Base-by-base conservation (phyloP, 1,140 invertebrate species). In the Bombus waltoni region DNA sequence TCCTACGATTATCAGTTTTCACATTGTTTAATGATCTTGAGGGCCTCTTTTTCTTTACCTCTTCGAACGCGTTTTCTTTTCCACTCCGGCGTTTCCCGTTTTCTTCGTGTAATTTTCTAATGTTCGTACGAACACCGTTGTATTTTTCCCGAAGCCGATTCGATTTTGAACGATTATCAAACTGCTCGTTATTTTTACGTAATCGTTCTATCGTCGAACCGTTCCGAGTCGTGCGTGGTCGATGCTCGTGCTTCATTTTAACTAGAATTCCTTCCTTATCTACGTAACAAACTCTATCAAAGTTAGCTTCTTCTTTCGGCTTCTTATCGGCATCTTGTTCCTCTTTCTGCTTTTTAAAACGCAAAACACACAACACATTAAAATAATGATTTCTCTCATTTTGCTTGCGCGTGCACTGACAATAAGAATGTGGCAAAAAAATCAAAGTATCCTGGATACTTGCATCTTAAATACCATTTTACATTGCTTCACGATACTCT, bases 381-480 rank as follows among this genome's bases (percentile, higher is more conserved):
- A 59, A 28, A 28, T 4, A 57, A 38, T 57, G 1, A 25, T 76
- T 11, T 10, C 38, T 15, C 28, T 35, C 13, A 3, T 59, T 13
- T 44, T 53, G 32, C 25, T 53, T 25, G n/a, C 42, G 25, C 13
- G 3, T 8, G 0, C 35, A 53, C 15, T 32, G 18, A 32, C 5
- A 42, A 59, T n/a, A 62, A 77, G 66, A 15, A 66, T 35, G 3
- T 38, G 28, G 25, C 35, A 35, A 59, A 44, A 44, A 73, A 42
- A n/a, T 74, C n/a, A 0, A 10, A 81, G 66, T 75, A 81, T 84
- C 70, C 57, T 85, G 76, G 89, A 89, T 87, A 87, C 82, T 90
- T 76, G 89, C 89, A 85, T 91, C 89, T 75, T 90, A 87, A 72
- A 70, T 90, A 91, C 89, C 89, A 90, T 91, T 90, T 83, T 79